Evolutionary conservation across 2,113 vertebrate genomes (phyloP), one percentile per base, ranked within the genome.

Genomic region (Coregonus clupeaformis): DNA sequence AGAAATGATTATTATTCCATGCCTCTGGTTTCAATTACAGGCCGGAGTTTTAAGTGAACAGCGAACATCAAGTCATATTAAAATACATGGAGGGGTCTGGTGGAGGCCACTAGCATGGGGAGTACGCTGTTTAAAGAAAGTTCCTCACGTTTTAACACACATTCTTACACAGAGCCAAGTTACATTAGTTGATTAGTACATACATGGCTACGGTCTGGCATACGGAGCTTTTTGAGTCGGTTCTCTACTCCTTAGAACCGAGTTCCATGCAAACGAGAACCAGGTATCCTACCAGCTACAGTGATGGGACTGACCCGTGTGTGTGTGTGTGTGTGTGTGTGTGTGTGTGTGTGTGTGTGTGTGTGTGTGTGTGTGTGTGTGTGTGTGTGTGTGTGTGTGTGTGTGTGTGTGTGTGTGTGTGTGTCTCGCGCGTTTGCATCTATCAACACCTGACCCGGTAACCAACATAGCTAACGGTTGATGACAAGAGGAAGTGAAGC

Each of bases 1-100:
- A n/a, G n/a, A 81, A 71, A 64, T 29, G 64, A 87, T 90, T 87
- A 88, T 85, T 88, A 87, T 88, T 86, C 84, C n/a, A n/a, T n/a
- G n/a, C 65, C 27, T 27, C 27, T 27, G 76, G 89, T 89, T 91
- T 88, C 88, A 89, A 89, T 93, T 93, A 91, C 85, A 65, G 66
- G 88, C 91, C 55, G 52, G 71, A 92, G 29, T 77, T 86, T 88
- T 88, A 14, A 5, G 13, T 20, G 13, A 18, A 88, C 86, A 89
- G 88, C 86, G 89, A 89, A 91, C 88, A 93, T 91, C 84, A 87
- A 90, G 85, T 89, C 88, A 79, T 88, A 89, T 89, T 90, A 87
- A 90, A 91, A 80, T 88, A 81, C 87, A 88, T 84, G 79, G 89
- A 77, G 84, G 86, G 69, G 79, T 89, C 60, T n/a, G n/a, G 52